Evolutionary conservation across 30 jellyfish, hydroid and myxozoan species (phyloP).

Genomic region (Aurelia aurita complex sp. Pacific): DNA sequence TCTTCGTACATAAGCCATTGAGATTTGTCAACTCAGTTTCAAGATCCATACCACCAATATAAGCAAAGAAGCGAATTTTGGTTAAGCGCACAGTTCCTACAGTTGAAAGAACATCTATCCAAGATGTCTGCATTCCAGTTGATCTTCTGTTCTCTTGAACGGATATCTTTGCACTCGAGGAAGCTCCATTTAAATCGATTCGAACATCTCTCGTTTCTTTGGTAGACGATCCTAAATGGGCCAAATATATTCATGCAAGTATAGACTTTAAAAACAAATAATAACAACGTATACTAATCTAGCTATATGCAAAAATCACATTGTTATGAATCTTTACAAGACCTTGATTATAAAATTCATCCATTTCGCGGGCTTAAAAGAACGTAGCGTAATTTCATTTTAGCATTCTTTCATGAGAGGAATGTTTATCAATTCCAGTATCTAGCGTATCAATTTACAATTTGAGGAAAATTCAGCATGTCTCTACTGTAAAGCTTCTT

Average conservation of each 20-base stretch:
- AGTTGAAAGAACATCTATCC: slow-evolving; percentile 1
- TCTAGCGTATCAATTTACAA: too few species aligned
- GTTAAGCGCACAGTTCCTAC: slow-evolving; percentile 66
- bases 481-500: too few species aligned
- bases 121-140: background rate
- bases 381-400: too few species aligned
- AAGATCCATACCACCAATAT: slow-evolving; percentile 87
- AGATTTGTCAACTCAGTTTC: slow-evolving; percentile 56
- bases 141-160: slow-evolving; percentile 16
- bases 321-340: too few species aligned
- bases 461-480: too few species aligned
- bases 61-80: slow-evolving; percentile 72
- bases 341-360: too few species aligned
- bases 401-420: too few species aligned
- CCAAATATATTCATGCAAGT: background rate
- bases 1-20: slow-evolving; percentile 40
- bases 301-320: too few species aligned
- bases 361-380: too few species aligned
- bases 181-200: slow-evolving; percentile 13
- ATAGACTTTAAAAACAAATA: too few species aligned
- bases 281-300: too few species aligned
- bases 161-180: slow-evolving; percentile 10
- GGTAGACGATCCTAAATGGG: slow-evolving; percentile 14
- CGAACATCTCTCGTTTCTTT: slow-evolving; percentile 20
- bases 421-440: too few species aligned